Evolutionary conservation across 1,140 invertebrate species (phyloP).

Genomic region (Pristionchus pacificus): DNA sequence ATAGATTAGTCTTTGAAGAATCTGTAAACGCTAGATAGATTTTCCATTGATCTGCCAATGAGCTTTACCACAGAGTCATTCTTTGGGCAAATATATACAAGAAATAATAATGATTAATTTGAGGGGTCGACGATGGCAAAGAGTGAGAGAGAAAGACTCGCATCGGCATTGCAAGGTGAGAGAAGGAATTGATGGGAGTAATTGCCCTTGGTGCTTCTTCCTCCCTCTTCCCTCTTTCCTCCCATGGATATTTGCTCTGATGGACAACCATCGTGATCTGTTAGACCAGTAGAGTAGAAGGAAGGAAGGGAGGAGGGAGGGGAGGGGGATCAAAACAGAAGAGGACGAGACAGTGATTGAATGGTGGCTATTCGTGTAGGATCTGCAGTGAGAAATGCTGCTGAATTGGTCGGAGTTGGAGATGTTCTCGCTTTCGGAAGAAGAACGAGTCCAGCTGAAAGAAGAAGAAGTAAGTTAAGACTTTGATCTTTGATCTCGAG

Average conservation of each 20-base stretch:
- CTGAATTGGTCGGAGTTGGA: background rate
- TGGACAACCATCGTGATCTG: background rate
- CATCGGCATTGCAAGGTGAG: background rate
- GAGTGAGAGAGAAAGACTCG: background rate
- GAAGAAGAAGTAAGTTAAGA: background rate
- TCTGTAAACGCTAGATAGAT: too few species aligned
- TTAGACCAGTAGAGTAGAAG: background rate
- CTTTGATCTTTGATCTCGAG: too few species aligned
- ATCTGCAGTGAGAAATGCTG: background rate
- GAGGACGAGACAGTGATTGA: too few species aligned
- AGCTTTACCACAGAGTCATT: background rate
- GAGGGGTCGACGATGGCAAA: background rate
- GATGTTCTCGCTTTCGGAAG: background rate
- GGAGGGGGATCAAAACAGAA: too few species aligned
- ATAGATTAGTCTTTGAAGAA: too few species aligned
- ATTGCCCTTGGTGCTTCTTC: background rate
- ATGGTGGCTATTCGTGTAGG: background rate
- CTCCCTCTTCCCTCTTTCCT: background rate
- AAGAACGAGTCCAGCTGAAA: background rate
- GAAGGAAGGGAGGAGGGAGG: too few species aligned
- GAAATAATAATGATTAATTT: background rate
- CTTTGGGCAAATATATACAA: background rate
- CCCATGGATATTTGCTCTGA: background rate
- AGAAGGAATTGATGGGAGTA: background rate
- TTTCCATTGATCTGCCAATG: too few species aligned